A percentile compares a stretch with the other conserved stretches of the same genome.
phyloP scores from a whole-genome alignment of 2,797 vertebrate genomes.

The Helicolenus hilgendorfi region DNA sequence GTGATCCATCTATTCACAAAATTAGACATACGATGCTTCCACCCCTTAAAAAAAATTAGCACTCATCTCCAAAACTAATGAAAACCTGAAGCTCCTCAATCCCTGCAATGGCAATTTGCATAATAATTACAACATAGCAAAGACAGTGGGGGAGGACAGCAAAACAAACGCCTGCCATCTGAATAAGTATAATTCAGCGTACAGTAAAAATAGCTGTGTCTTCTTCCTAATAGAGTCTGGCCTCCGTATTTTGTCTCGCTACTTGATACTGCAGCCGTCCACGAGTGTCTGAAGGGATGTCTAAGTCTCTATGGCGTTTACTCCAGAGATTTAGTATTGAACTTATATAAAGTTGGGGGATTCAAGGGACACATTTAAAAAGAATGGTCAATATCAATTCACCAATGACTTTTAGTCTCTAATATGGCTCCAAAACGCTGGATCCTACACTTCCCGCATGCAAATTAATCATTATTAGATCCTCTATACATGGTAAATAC shows the following conservation, averaged over 20 bases:
- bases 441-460: background rate
- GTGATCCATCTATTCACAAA: constrained; percentile 17
- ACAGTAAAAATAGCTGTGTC: constrained; percentile 56
- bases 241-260: constrained; percentile 28
- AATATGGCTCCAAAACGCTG: background rate
- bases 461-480: background rate
- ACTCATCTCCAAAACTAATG: constrained; percentile 73
- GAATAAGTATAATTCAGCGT: constrained; percentile 56
- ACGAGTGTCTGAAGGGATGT: constrained; percentile 14
- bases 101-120: constrained; percentile 68
- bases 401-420: background rate
- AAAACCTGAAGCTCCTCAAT: constrained; percentile 73
- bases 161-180: constrained; percentile 73
- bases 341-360: background rate
- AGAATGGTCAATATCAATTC: background rate
- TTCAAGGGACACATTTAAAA: background rate
- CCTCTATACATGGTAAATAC: background rate
- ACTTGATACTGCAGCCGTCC: constrained; percentile 8
- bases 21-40: constrained; percentile 17
- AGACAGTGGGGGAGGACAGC: constrained; percentile 77
- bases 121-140: constrained; percentile 76
- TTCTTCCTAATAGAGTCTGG: constrained; percentile 20
- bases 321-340: background rate
- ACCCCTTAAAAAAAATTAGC: constrained; percentile 53
- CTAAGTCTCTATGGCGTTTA: background rate